Conservation (phyloP, 2,113 vertebrate genomes). For the Trichomycterus rosablanca region DNA sequence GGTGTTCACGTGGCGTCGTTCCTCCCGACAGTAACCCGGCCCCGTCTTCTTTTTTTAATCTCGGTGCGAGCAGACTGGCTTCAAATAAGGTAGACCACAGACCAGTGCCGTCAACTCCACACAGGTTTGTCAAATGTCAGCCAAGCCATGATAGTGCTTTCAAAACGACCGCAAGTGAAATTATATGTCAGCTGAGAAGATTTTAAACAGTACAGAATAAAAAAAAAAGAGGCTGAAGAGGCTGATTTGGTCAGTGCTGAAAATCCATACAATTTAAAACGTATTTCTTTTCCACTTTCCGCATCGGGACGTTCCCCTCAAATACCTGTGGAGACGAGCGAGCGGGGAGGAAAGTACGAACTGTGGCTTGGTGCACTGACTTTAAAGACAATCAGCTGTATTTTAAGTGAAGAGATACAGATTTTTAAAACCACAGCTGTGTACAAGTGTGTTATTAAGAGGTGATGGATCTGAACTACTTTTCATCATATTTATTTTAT, state of each 20-base stretch:
- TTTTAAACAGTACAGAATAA: constrained; percentile 45
- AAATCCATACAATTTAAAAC: constrained; percentile 36
- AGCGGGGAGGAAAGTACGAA: constrained; percentile 20
- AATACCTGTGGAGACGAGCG: constrained; percentile 45
- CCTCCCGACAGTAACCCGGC: constrained; percentile 34
- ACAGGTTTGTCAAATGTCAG: constrained; percentile 62
- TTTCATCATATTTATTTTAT: too few relatives aligned
- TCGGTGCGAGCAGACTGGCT: constrained; percentile 38
- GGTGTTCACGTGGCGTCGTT: constrained; percentile 42
- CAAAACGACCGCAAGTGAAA: constrained; percentile 54
- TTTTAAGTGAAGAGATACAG: constrained; percentile 34
- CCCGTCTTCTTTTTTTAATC: constrained; percentile 23
- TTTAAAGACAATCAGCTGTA: constrained; percentile 31
- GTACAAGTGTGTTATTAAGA: constrained; percentile 35
- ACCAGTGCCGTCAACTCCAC: constrained; percentile 48
- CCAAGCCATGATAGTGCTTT: constrained; percentile 54
- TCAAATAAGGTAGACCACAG: constrained; percentile 53
- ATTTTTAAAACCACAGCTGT: constrained; percentile 28
- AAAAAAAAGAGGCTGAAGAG: constrained; percentile 36
- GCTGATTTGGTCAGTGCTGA: constrained; percentile 36
- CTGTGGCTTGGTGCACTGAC: constrained; percentile 5
- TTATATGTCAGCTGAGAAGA: constrained; percentile 57
- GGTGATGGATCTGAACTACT: too few relatives aligned
- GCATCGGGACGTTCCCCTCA: constrained; percentile 27
- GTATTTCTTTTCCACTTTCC: constrained; percentile 20